These are phyloP conservation scores for Macropis europaea DNA, from an alignment of 2,888 invertebrate genomes.

Conservation along the genomic window DNA sequence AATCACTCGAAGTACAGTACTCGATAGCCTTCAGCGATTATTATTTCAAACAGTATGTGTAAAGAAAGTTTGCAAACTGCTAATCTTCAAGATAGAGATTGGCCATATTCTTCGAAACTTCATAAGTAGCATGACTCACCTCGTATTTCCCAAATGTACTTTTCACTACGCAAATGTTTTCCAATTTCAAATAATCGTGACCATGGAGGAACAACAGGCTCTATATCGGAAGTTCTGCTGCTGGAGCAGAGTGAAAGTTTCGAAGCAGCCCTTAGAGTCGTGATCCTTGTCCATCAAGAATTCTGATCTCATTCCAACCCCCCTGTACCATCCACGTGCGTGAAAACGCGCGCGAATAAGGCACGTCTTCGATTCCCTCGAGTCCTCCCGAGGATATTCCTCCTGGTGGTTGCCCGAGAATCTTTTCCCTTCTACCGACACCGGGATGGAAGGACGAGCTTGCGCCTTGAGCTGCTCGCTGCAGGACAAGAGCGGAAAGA, in stretches of 20 bases:
- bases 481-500: constrained; percentile 1
- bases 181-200: too few species aligned
- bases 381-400: constrained; percentile 20
- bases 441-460: constrained; percentile 41
- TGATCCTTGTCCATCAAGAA: background rate
- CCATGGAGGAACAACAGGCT: too few species aligned
- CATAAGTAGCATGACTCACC: too few species aligned
- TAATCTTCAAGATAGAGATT: too few species aligned
- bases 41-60: too few species aligned
- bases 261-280: background rate
- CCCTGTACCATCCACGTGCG: constrained; percentile 13
- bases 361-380: background rate
- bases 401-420: constrained; percentile 2
- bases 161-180: too few species aligned
- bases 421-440: constrained; percentile 2
- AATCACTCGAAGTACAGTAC: too few species aligned
- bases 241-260: background rate
- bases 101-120: too few species aligned
- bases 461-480: constrained; percentile 51
- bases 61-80: too few species aligned
- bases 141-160: too few species aligned
- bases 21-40: too few species aligned
- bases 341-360: constrained; percentile 11
- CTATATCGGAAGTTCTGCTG: too few species aligned
- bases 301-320: background rate